Base-by-base conservation (phyloP, 2,888 invertebrate species). In the Balanococcus diminutus region DNA sequence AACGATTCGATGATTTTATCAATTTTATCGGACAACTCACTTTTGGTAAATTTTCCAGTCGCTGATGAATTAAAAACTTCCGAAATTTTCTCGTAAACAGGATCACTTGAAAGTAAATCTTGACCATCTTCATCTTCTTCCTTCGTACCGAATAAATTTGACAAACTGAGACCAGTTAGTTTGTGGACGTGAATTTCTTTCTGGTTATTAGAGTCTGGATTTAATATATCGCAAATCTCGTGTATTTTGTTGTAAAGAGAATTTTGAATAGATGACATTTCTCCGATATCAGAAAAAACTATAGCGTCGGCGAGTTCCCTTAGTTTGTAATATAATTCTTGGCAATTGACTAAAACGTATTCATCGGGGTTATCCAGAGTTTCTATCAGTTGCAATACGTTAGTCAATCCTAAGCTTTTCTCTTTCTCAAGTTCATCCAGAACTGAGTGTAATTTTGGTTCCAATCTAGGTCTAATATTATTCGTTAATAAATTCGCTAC, bases 401-500 rank as follows among this genome's bases (percentile, higher is more conserved):
- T n/a, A 32, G n/a, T n/a, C 36, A 75, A 28, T 28, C n/a, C 75
- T 16, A 19, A 75, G 14, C 36, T n/a, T 32, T 75, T 75, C 1
- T 32, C 3, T 32, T 32, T n/a, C 36, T 32, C 32, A 14, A 22
- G 4, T n/a, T 16, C 75, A 16, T 16, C 19, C 1, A 31, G 9
- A 25, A n/a, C 36, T 1, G 22, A 32, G n/a, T 28, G n/a, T 19
- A 32, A 75, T 32, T 75, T 36, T n/a, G 75, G 8, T 2, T 75
- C 75, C 19, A 75, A 36, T 32, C 4, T 22, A 0, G 75, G 32
- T n/a, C 8, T 14, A 6, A 75, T 75, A 75, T 75, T 75, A 75
- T 75, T 75, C 6, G 32, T 75, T 75, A 75, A 19, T 32, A 75
- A 75, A 75, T 75, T 75, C 8, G 75, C 75, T 16, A 75, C 75